Conservation (phyloP, 2,797 vertebrate species). For the Perodicticus potto region DNA sequence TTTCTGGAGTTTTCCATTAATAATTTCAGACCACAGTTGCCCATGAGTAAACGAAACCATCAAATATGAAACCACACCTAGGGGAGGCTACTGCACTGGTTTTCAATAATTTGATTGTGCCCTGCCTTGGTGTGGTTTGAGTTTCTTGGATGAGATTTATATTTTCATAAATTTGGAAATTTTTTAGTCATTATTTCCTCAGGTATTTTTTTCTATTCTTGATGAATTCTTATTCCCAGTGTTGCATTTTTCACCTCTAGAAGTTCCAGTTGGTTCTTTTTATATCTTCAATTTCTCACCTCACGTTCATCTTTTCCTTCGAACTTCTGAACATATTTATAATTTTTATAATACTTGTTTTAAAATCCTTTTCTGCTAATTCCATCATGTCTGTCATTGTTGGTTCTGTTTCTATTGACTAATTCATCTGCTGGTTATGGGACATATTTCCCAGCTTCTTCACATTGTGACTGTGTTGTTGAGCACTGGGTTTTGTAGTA, state of each 20-base stretch:
- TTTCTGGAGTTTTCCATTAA: background rate
- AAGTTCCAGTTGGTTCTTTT: background rate
- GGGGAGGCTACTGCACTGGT: background rate
- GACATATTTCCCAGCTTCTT: background rate
- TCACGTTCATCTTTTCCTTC: background rate
- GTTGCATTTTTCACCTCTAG: background rate
- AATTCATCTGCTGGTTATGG: background rate
- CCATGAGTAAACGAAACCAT: background rate
- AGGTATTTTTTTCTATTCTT: background rate
- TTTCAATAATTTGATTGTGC: background rate
- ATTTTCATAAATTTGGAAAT: background rate
- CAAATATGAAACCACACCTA: background rate
- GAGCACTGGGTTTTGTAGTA: background rate
- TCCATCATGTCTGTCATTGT: background rate
- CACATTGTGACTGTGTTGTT: background rate
- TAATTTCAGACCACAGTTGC: background rate
- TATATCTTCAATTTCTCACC: background rate
- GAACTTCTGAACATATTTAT: background rate
- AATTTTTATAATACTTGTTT: background rate
- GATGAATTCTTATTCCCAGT: background rate
- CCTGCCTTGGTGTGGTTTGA: background rate
- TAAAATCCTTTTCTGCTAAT: background rate
- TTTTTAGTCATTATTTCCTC: background rate
- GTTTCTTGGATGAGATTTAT: conserved; percentile 1
- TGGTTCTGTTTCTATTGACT: background rate